Evolutionary conservation across 2,888 invertebrate species (phyloP), one percentile per base, ranked within the genome.

Genomic region (Sinotaia quadrata): DNA sequence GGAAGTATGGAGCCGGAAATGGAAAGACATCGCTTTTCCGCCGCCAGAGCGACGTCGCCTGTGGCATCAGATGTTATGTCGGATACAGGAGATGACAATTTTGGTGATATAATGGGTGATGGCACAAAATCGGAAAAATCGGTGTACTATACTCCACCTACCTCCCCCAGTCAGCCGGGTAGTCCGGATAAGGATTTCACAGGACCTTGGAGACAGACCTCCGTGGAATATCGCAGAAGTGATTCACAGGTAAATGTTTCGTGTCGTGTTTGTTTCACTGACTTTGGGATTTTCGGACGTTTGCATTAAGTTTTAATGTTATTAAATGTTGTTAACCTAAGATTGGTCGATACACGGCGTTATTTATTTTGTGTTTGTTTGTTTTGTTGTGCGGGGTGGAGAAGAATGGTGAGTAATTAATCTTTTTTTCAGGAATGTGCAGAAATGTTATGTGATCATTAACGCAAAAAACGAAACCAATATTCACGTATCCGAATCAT

Each of bases 61-160:
- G 8, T n/a, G 2, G 47, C 47, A 7, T n/a, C n/a, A n/a, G 47
- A 47, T 2, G 31, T 31, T n/a, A 27, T 56, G 51, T 68, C 72
- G 10, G 57, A 61, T 12, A 15, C 60, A 2, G 68, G 57, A 15
- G 68, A 61, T 37, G 70, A 49, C 41, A 49, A 49, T 29, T 61
- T 56, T 33, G n/a, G 12, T 7, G 63, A 56, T 24, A 56, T 52
- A 2, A 5, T 52, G 7, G 54, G 63, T 4, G 44, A 31, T 1
- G 47, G 61, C 21, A 63, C 63, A 10, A 63, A 60, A 24, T 68
- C 71, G 18, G 71, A 71, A 21, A 49, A 49, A 41, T 74, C 74
- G 2, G 73, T 72, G n/a, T 75, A 66, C 52, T 71, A 67, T 47
- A 75, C 75, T n/a, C 73, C 75, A 15, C 73, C 73, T n/a, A 67